Evolutionary conservation across 2,113 vertebrate genomes (phyloP).

Genomic region (Pipra filicauda): DNA sequence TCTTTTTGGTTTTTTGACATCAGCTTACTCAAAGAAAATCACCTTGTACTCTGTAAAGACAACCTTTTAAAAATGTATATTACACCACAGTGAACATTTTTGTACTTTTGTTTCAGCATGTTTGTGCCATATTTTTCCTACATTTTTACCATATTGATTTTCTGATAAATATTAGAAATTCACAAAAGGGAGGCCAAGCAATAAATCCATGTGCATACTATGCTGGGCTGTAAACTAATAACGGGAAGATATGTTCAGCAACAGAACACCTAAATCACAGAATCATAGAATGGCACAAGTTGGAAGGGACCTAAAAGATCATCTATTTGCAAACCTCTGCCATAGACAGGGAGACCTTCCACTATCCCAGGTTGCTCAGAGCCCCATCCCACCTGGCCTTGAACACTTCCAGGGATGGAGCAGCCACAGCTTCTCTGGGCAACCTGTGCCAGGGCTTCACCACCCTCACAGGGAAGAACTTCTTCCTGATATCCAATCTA

Average conservation of each 20-base stretch:
- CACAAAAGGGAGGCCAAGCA: neutral
- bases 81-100: neutral
- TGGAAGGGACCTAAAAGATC: neutral
- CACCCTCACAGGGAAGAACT: neutral
- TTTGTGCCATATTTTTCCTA: neutral
- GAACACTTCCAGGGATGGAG: neutral
- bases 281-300: neutral
- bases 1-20: neutral
- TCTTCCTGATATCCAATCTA: neutral
- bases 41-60: neutral
- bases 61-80: neutral
- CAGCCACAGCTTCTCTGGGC: accelerated
- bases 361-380: accelerated
- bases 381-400: accelerated
- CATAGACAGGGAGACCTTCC: neutral
- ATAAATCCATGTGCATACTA: neutral
- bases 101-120: neutral
- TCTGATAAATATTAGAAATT: neutral
- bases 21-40: neutral
- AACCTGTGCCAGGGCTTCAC: accelerated
- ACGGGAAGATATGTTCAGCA: neutral
- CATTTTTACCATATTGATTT: neutral
- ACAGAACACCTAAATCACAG: neutral
- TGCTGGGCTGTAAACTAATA: neutral
- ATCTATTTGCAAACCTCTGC: accelerated